Conservation (phyloP, 2,113 vertebrate genomes). For the Lophura nycthemera region DNA sequence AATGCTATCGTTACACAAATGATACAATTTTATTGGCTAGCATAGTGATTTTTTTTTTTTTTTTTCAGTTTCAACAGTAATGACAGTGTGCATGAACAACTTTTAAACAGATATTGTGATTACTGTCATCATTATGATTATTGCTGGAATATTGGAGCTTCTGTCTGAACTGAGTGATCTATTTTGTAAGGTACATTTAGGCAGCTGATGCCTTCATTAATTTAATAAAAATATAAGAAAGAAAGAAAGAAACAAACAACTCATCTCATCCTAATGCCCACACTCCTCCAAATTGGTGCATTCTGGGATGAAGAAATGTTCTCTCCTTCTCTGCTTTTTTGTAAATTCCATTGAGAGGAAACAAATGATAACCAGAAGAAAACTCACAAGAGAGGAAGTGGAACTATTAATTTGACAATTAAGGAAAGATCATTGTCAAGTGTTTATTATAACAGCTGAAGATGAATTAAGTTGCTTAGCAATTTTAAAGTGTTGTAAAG, state of each 20-base stretch:
- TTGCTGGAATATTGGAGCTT: neutral
- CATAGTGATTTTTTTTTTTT: neutral
- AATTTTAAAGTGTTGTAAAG: conserved; percentile 10
- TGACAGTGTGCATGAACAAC: neutral
- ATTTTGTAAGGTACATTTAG: neutral
- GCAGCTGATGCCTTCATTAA: neutral
- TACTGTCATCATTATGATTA: neutral
- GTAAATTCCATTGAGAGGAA: neutral
- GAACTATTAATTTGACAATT: conserved; percentile 23
- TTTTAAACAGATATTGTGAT: neutral
- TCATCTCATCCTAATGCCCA: rapidly evolving
- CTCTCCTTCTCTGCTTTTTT: neutral
- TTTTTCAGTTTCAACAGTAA: neutral
- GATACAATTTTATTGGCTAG: neutral
- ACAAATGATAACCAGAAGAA: neutral
- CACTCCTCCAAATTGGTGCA: neutral
- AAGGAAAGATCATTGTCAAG: conserved; percentile 33
- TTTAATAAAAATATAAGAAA: neutral
- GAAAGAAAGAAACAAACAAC: neutral
- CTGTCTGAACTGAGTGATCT: neutral
- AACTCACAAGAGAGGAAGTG: conserved; percentile 2
- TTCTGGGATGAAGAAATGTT: neutral
- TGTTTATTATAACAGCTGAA: conserved; percentile 21
- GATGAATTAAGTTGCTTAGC: conserved; percentile 1
- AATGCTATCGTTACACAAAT: neutral